Conservation (phyloP, 2,113 vertebrate genomes). For the Hemibagrus wyckioides region DNA sequence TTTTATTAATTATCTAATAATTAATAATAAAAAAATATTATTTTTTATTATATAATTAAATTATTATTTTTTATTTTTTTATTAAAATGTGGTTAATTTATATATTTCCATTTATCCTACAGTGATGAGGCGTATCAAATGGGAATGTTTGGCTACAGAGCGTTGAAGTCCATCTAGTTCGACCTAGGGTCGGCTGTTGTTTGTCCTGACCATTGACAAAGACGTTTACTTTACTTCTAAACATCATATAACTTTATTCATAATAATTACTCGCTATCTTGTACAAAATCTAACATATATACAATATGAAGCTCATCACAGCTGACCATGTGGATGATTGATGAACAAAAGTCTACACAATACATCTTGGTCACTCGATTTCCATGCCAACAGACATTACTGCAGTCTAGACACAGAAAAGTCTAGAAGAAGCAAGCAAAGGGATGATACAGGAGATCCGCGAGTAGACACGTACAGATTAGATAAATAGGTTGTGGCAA, state of each 20-base stretch:
- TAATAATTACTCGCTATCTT: background rate
- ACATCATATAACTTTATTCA: too few species aligned
- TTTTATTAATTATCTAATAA: too few species aligned
- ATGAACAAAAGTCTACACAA: background rate
- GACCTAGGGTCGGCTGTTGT: too few species aligned
- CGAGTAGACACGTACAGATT: background rate
- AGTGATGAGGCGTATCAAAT: background rate
- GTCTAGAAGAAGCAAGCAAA: background rate
- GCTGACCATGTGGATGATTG: background rate
- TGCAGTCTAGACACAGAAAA: background rate
- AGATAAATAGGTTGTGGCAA: background rate
- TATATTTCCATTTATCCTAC: background rate
- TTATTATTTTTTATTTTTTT: too few species aligned
- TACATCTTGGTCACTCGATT: background rate
- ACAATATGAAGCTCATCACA: background rate
- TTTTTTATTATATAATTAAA: too few species aligned
- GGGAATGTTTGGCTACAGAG: too few species aligned
- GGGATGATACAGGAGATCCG: background rate
- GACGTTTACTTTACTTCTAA: too few species aligned
- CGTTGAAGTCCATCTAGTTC: too few species aligned
- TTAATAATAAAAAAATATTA: too few species aligned
- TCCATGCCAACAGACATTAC: conserved; percentile 3
- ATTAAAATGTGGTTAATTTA: background rate
- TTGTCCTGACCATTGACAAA: too few species aligned
- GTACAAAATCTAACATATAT: background rate